Evolutionary conservation across 2,113 vertebrate species (phyloP), one percentile per base, ranked within the genome.

Genomic region (Pteronura brasiliensis): DNA sequence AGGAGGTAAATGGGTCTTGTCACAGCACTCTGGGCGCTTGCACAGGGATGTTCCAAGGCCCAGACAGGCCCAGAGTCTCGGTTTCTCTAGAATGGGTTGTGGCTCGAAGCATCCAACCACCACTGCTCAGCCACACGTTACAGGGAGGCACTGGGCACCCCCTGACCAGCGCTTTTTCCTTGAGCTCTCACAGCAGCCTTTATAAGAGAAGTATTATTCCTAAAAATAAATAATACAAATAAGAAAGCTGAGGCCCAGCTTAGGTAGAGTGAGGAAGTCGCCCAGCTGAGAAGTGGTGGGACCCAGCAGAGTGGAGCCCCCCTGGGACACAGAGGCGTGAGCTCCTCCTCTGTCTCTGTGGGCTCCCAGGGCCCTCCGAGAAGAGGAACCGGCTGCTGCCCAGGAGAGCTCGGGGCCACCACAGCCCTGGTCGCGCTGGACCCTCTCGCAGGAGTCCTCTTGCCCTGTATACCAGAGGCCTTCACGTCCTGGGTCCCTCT

Each of bases 321-420:
- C 15, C 27, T 23, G 94, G 4, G 55, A 49, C 15, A 7, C 8
- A 1, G 3, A 11, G 44, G 17, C 15, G 2, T 20, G 63, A 55
- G n/a, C 20, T n/a, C 7, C 29, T 31, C 42, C 13, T 10, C 31
- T 0, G 20, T 42, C 39, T 47, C 14, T 1, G 3, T 59, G 49
- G 18, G 82, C 7, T 29, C 76, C 61, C 1, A 0, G 10, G 4
- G 29, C 11, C 76, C 57, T 31, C 5, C 44, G 18, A 42, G 34
- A 12, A 20, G 11, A 42, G 23, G 23, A 27, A 88, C 21, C 7
- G 31, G 39, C 29, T 34, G 44, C 31, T 18, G 13, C 36, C 36
- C 63, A 6, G 18, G 65, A 89, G 42, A 82, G 31, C 31, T 69
- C 3, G 1, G 34, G n/a, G 44, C 42, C 15, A 39, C 8, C 44